Conservation (phyloP, 2,888 invertebrate genomes). For the Chirona hameri region DNA sequence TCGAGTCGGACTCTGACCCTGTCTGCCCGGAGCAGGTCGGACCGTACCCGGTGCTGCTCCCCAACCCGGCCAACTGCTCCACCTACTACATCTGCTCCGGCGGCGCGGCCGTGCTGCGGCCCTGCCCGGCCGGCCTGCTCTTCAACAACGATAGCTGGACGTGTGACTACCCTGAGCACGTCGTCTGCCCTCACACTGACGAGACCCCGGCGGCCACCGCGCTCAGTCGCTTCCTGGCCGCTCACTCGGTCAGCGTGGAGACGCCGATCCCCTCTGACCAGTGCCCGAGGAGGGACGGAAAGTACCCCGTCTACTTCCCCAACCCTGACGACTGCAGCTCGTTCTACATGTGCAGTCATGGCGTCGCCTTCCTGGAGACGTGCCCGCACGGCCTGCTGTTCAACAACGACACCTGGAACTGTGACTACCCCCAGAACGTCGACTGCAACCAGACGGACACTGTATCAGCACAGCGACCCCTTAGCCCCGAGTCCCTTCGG, state of each 20-base stretch:
- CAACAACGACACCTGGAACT: constrained; percentile 37
- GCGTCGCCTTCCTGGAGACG: neutral
- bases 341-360: neutral
- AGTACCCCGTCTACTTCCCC: neutral
- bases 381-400: constrained; percentile 36
- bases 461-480: neutral
- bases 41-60: neutral
- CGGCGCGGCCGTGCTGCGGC: constrained; percentile 35
- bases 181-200: neutral
- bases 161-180: neutral
- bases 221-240: neutral
- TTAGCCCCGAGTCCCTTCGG: neutral
- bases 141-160: neutral
- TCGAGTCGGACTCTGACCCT: neutral
- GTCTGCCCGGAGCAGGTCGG: neutral
- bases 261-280: neutral
- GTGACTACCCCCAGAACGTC: constrained; percentile 39
- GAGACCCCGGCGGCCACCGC: neutral
- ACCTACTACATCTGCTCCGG: constrained; percentile 38
- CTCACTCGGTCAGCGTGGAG: neutral
- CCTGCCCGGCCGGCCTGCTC: neutral
- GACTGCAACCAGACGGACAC: constrained; percentile 35
- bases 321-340: neutral
- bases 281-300: neutral
- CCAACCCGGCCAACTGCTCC: constrained; percentile 38